Percentiles rank a stretch among this genome's conserved stretches.
These are phyloP conservation scores for Lathronympha strigana DNA, from an alignment of 2,888 invertebrate species.

Conservation along the genomic window DNA sequence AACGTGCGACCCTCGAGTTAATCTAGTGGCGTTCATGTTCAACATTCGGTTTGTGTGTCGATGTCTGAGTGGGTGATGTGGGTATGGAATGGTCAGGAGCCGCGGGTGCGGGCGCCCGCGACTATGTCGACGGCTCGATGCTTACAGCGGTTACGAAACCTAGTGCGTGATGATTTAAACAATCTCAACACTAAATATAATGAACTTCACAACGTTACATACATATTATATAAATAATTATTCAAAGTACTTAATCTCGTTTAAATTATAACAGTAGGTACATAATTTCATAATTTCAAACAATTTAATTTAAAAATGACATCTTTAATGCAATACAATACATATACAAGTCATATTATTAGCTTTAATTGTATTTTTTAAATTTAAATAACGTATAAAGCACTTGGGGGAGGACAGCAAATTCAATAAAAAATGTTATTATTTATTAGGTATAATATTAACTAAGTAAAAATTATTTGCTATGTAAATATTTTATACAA, in stretches of 20 bases:
- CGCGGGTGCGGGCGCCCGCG: background rate
- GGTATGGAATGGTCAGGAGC: background rate
- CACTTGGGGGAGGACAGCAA: constrained; percentile 85
- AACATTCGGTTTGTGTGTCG: constrained; percentile 5
- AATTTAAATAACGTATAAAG: constrained; percentile 85
- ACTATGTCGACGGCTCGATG: constrained; percentile 12
- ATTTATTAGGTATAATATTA: constrained; percentile 78
- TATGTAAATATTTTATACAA: constrained; percentile 84
- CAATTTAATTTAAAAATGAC: constrained; percentile 63
- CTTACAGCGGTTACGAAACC: constrained; percentile 13
- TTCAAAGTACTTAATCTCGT: constrained; percentile 73
- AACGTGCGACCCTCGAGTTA: constrained; percentile 20
- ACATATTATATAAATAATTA: constrained; percentile 59
- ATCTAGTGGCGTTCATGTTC: constrained; percentile 22
- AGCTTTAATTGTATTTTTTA: constrained; percentile 78
- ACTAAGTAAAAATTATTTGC: constrained; percentile 84
- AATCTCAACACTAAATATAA: constrained; percentile 32
- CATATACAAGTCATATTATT: constrained; percentile 79
- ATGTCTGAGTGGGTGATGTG: constrained; percentile 2
- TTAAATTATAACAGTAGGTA: constrained; percentile 68
- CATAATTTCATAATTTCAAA: constrained; percentile 75
- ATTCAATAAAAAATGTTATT: constrained; percentile 84
- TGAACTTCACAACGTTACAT: constrained; percentile 28
- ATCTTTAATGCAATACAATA: constrained; percentile 51
- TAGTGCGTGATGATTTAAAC: constrained; percentile 18